These are phyloP conservation scores for Spisula subtruncata DNA, from an alignment of 2,888 invertebrate genomes.

Conservation along the genomic window DNA sequence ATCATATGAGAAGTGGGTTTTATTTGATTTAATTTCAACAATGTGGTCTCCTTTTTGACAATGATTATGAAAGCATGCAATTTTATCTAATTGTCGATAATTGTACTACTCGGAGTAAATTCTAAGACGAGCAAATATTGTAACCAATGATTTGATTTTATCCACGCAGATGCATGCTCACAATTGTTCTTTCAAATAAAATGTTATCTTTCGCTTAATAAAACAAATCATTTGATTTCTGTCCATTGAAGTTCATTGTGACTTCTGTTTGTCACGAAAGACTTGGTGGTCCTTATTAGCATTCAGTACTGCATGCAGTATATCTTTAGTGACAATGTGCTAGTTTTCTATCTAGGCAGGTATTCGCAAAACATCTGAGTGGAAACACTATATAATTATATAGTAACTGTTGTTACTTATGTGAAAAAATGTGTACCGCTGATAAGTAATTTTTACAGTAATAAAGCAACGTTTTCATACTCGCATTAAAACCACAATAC, in stretches of 20 bases:
- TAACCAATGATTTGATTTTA: neutral
- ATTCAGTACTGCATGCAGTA: too few species aligned
- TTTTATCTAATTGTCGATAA: constrained; percentile 24
- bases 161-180: neutral
- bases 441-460: too few species aligned
- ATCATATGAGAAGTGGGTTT: neutral
- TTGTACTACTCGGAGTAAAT: neutral
- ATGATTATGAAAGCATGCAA: constrained; percentile 10
- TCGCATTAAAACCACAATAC: too few species aligned
- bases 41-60: constrained; percentile 9
- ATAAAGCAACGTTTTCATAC: too few species aligned
- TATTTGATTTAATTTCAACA: neutral
- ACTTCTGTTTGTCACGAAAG: neutral
- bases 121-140: neutral
- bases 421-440: too few species aligned
- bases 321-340: too few species aligned
- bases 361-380: too few species aligned
- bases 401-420: too few species aligned
- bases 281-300: too few species aligned
- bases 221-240: neutral
- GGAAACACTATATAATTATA: too few species aligned
- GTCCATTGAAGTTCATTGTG: neutral
- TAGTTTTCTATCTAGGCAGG: too few species aligned
- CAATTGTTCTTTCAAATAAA: neutral
- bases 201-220: neutral